Base-by-base conservation (phyloP, 37 sponge, comb jelly and placozoan genomes). In the Mnemiopsis leidyi region DNA sequence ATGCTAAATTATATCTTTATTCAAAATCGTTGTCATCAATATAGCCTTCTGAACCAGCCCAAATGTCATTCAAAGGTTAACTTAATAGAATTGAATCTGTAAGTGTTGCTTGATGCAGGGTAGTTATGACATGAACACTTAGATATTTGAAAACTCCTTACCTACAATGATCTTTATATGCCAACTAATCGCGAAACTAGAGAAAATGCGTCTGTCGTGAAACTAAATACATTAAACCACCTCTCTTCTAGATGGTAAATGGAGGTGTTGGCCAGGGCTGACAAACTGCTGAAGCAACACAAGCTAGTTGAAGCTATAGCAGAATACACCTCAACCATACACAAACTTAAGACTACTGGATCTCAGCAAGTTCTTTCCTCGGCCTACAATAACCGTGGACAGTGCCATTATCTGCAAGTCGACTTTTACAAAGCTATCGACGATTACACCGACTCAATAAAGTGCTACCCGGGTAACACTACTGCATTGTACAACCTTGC, bases 251-350 rank as follows among this genome's bases (percentile, higher is more conserved):
- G 82, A 82, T 82, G 82, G 23, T n/a, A 20, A 36, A 85, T 85
- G 90, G 90, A 85, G 39, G 40, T 3, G 24, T 61, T 85, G 61
- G 0, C 21, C 36, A 33, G 16, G 16, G 90, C 90, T 39, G 35
- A 85, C 90, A 85, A 33, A 25, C 90, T 85, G n/a, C 90, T 85
- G 21, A 40, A 38, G 28, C 90, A 85, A 29, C 39, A 40, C 25
- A 85, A 85, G 30, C 90, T 85, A 33, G 5, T 85, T 9, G 90
- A 85, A 39, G 90, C 90, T n/a, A 29, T 39, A n/a, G 90, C 90
- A 0, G 61, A 38, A 38, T 85, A 85, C 90, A 38, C 90, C 32
- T 85, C 90, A 1, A 33, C 36, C 7, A 85, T 85, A 31, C 26
- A 36, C 20, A 77, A 77, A 77, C 36, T 77, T 18, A 33, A 77